These are phyloP conservation scores for Dilophus febrilis DNA, from an alignment of 2,888 invertebrate genomes.

Conservation along the genomic window DNA sequence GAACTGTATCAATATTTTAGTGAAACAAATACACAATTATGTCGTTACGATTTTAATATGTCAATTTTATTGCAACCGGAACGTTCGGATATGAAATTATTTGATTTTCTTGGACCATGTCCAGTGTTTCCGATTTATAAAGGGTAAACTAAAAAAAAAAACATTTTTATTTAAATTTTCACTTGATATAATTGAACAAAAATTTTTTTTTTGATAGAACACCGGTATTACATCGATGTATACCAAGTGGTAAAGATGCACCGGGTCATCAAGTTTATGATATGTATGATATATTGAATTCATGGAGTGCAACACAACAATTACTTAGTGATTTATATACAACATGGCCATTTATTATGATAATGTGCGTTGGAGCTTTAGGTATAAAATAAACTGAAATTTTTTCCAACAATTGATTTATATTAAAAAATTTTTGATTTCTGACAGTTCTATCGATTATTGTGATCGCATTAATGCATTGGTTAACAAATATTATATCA, in stretches of 20 bases:
- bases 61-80: constrained; percentile 32
- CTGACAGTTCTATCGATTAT: constrained; percentile 67
- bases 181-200: too few relatives aligned
- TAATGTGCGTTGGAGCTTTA: constrained; percentile 61
- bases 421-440: too few relatives aligned
- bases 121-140: constrained; percentile 62
- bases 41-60: constrained; percentile 52
- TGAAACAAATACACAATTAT: constrained; percentile 57
- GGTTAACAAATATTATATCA: constrained; percentile 66
- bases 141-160: constrained; percentile 36
- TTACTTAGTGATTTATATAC: constrained; percentile 74
- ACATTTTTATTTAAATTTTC: neutral
- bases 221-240: constrained; percentile 72
- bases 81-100: constrained; percentile 20
- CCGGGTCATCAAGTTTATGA: constrained; percentile 41
- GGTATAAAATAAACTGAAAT: too few relatives aligned
- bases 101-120: constrained; percentile 50
- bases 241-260: constrained; percentile 56
- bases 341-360: constrained; percentile 73
- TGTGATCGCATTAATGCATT: constrained; percentile 68
- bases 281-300: constrained; percentile 67
- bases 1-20: constrained; percentile 58
- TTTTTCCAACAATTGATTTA: too few relatives aligned
- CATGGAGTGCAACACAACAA: constrained; percentile 78
- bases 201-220: constrained; percentile 34